phyloP scores from a whole-genome alignment of 2,888 invertebrate genomes.

The Tethea ocularis region DNA sequence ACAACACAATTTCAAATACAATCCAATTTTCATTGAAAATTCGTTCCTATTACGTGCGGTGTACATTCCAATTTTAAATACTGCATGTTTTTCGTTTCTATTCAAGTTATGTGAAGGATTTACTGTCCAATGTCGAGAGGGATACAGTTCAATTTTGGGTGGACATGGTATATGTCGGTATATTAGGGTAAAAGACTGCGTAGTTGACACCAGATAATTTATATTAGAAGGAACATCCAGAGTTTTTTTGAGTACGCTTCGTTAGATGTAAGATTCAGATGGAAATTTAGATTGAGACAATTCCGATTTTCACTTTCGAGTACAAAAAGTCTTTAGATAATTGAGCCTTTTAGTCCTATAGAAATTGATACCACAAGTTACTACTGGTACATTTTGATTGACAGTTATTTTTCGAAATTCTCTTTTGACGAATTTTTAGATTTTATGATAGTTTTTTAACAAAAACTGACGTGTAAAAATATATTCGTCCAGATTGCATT shows the following conservation, averaged over 20 bases:
- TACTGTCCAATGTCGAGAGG: conserved; percentile 9
- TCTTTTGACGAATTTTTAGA: background rate
- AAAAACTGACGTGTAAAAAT: background rate
- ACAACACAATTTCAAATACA: conserved; percentile 12
- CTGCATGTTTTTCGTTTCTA: conserved; percentile 3
- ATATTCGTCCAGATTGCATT: background rate
- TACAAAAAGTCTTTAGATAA: conserved; percentile 9
- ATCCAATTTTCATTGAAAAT: conserved; percentile 23
- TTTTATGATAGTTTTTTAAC: background rate
- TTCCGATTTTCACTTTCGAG: conserved; percentile 17
- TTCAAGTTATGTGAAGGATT: conserved; percentile 12
- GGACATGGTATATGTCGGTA: conserved; percentile 9
- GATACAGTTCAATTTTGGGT: conserved; percentile 29
- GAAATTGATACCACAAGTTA: background rate
- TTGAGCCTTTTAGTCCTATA: background rate
- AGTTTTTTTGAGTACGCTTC: conserved; percentile 40
- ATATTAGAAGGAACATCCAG: conserved; percentile 41
- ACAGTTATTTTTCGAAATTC: background rate
- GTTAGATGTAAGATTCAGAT: conserved; percentile 45
- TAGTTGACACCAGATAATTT: conserved; percentile 67
- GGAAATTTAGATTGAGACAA: conserved; percentile 42
- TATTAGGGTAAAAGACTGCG: conserved; percentile 42
- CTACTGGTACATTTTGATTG: background rate
- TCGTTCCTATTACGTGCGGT: conserved; percentile 30
- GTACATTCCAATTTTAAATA: conserved; percentile 46